A percentile compares a stretch with the other conserved stretches of the same genome.
phyloP scores from a whole-genome alignment of 2,113 vertebrate genomes.

The Procavia capensis region DNA sequence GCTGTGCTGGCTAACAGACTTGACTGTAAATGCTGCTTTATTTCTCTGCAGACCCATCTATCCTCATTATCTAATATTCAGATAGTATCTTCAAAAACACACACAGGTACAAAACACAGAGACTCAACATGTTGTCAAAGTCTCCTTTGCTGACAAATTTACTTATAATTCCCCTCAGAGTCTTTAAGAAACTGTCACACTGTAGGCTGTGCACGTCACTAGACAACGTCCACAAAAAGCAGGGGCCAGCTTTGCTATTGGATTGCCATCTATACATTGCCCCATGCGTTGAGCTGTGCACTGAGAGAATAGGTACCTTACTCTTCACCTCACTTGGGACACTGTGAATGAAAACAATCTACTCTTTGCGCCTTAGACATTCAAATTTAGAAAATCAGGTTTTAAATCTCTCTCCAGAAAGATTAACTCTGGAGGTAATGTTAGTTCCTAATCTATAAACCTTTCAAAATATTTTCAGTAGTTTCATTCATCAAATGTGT shows the following conservation, averaged over 20 bases:
- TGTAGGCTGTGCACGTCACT: background rate
- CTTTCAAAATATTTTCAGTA: slow-evolving; percentile 15
- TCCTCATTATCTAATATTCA: background rate
- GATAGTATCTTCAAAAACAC: background rate
- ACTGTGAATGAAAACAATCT: background rate
- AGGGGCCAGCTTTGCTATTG: background rate
- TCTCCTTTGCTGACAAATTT: background rate
- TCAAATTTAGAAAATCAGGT: background rate
- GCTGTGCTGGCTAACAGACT: background rate
- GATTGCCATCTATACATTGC: background rate
- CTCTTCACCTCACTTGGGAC: slow-evolving; percentile 6
- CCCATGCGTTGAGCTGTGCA: background rate
- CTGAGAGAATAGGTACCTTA: background rate
- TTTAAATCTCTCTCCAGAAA: background rate
- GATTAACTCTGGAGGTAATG: background rate
- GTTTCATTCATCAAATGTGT: background rate
- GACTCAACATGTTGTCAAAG: background rate
- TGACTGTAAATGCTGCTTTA: background rate
- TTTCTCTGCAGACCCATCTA: background rate
- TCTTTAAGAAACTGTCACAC: background rate
- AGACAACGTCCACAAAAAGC: background rate
- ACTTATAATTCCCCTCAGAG: background rate
- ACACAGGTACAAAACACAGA: background rate
- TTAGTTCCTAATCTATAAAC: background rate
- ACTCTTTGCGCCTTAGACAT: background rate